Evolutionary conservation across 2,113 vertebrate genomes (phyloP).

Genomic region (Anthoscopus minutus): DNA sequence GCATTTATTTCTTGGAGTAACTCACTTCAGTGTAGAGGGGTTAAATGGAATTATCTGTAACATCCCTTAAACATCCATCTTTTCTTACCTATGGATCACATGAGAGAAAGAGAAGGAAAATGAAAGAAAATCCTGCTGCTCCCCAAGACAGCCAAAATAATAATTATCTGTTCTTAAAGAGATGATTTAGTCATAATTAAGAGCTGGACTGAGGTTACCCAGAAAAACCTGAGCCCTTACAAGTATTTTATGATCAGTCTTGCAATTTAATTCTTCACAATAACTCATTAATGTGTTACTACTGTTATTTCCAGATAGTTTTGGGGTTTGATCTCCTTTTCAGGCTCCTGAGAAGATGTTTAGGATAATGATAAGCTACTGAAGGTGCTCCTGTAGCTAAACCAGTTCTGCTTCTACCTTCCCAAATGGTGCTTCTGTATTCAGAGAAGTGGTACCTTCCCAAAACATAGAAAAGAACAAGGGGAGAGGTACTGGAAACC

Average conservation of each 20-base stretch:
- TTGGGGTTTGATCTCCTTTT: not conserved
- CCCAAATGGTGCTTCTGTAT: not conserved
- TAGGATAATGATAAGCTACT: not conserved
- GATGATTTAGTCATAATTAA: not conserved
- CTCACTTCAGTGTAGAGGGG: not conserved
- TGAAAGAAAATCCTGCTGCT: not conserved
- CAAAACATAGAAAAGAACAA: not conserved
- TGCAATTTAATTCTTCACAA: not conserved
- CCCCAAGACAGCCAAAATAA: not conserved
- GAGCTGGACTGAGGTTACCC: not conserved
- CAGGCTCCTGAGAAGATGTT: not conserved
- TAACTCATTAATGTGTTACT: not conserved
- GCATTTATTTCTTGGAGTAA: not conserved
- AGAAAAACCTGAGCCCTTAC: not conserved
- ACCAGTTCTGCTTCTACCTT: not conserved
- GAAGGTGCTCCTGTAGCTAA: not conserved
- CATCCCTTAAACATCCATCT: not conserved
- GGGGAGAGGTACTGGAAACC: not conserved
- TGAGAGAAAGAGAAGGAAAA: not conserved
- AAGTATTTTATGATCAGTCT: fast-evolving
- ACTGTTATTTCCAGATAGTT: not conserved
- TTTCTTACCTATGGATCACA: not conserved
- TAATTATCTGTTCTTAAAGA: not conserved
- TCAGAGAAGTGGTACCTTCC: not conserved
- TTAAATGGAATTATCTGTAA: not conserved